Evolutionary conservation across 2,113 vertebrate genomes (phyloP).

Genomic region (Chunga burmeisteri): DNA sequence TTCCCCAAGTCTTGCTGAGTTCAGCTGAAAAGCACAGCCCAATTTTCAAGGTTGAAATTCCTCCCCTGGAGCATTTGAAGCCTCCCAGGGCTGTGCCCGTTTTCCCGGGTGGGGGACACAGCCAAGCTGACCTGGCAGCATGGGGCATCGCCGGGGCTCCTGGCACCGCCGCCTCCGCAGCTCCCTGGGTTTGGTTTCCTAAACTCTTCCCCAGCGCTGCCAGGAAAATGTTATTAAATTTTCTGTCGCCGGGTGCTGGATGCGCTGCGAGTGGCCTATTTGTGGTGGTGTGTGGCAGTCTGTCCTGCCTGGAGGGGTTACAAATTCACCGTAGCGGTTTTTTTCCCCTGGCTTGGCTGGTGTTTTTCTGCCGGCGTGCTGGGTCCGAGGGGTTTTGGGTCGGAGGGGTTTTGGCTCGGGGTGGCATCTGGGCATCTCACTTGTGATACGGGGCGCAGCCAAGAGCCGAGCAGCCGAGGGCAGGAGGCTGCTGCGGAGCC

Average conservation of each 20-base stretch:
- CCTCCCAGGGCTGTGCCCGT: not conserved
- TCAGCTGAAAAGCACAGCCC: not conserved
- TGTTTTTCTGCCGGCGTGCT: not conserved
- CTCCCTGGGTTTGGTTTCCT: not conserved
- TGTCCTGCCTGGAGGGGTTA: not conserved
- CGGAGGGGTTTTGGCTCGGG: not conserved
- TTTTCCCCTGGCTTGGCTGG: not conserved
- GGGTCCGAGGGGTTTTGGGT: not conserved
- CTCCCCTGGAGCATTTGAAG: not conserved
- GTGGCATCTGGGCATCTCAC: not conserved
- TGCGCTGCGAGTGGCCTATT: accelerated
- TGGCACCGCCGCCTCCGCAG: not conserved
- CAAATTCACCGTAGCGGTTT: accelerated
- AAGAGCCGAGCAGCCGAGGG: not conserved
- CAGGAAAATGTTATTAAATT: not conserved
- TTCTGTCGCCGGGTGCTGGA: not conserved
- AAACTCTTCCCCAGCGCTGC: not conserved
- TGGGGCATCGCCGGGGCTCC: not conserved
- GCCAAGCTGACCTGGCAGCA: not conserved
- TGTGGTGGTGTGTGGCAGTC: not conserved
- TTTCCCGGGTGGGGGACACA: not conserved
- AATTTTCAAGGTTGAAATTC: not conserved
- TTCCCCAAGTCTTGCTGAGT: not conserved
- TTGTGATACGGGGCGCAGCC: not conserved
- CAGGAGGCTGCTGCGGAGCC: not conserved